These are phyloP conservation scores for Staurois parvus DNA, from an alignment of 2,797 vertebrate species.

Conservation along the genomic window DNA sequence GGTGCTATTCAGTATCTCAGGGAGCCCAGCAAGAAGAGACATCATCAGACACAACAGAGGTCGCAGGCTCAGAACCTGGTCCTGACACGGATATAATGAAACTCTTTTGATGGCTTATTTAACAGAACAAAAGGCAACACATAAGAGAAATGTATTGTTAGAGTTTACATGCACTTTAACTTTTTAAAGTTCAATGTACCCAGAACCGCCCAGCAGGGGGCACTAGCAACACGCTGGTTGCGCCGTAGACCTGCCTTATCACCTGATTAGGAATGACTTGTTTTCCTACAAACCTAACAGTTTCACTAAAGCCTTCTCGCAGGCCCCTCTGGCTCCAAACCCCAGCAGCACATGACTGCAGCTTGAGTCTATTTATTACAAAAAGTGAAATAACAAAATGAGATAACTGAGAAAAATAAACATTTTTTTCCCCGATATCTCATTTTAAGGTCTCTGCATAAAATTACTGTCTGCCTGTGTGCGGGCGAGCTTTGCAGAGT, in stretches of 20 bases:
- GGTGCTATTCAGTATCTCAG: too few relatives aligned
- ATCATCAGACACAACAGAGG: too few relatives aligned
- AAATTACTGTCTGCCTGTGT: conserved; percentile 38
- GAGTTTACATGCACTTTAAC: too few relatives aligned
- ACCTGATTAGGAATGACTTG: conserved; percentile 16
- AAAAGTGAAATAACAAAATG: conserved; percentile 11
- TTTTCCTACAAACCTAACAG: background rate
- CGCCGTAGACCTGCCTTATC: conserved; percentile 1
- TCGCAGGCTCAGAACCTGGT: too few relatives aligned
- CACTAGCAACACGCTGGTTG: background rate
- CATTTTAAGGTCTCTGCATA: conserved; percentile 34
- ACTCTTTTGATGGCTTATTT: too few relatives aligned
- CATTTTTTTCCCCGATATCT: conserved; percentile 41
- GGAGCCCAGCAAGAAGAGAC: too few relatives aligned
- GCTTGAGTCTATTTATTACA: conserved; percentile 33
- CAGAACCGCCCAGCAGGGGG: conserved; percentile 23
- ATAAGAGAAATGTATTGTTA: too few relatives aligned
- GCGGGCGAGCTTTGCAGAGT: background rate
- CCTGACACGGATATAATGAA: too few relatives aligned
- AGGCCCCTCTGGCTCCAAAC: conserved; percentile 19
- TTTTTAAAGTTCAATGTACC: too few relatives aligned
- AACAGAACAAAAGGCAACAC: too few relatives aligned
- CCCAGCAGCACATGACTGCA: conserved; percentile 11
- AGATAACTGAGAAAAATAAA: conserved; percentile 32
- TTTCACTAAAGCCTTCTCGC: background rate